A percentile compares a stretch with the other conserved stretches of the same genome.
Conservation (phyloP, 2,888 invertebrate species). For the Ypsolopha sequella region DNA sequence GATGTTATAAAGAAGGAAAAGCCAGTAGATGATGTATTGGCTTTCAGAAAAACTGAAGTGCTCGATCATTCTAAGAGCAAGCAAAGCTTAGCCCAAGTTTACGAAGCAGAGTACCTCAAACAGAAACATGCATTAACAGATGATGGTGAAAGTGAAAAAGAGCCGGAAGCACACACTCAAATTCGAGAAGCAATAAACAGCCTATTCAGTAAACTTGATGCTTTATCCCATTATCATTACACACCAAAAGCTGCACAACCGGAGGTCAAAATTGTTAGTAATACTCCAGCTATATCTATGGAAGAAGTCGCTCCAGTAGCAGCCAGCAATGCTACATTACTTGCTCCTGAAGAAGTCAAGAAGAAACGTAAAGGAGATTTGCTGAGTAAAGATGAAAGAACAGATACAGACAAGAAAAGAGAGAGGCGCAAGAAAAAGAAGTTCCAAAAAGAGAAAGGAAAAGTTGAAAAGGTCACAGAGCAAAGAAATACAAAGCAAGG, state of each 20-base stretch:
- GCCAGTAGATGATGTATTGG: conserved; percentile 83
- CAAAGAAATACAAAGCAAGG: conserved; percentile 70
- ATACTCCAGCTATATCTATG: conserved; percentile 90
- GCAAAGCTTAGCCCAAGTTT: conserved; percentile 91
- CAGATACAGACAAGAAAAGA: conserved; percentile 88
- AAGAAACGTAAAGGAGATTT: conserved; percentile 68
- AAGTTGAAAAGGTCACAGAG: conserved; percentile 50
- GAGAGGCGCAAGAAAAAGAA: conserved; percentile 89
- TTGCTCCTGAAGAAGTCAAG: conserved; percentile 94
- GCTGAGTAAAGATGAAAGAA: conserved; percentile 83
- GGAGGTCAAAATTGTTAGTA: conserved; percentile 91
- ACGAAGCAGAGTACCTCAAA: conserved; percentile 88
- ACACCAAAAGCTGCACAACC: conserved; percentile 89
- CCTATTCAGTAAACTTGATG: conserved; percentile 89
- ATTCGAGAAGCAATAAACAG: conserved; percentile 80
- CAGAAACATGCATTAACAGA: conserved; percentile 73
- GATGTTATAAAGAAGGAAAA: conserved; percentile 91
- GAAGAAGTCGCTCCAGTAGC: conserved; percentile 96
- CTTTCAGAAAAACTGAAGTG: conserved; percentile 89
- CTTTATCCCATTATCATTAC: conserved; percentile 93
- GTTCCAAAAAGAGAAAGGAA: conserved; percentile 72
- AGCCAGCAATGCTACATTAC: conserved; percentile 84
- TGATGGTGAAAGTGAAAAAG: conserved; percentile 69
- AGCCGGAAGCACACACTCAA: conserved; percentile 82
- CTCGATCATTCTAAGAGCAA: conserved; percentile 96